These are phyloP conservation scores for Chelonus insularis DNA, from an alignment of 1,140 invertebrate genomes.

Conservation along the genomic window DNA sequence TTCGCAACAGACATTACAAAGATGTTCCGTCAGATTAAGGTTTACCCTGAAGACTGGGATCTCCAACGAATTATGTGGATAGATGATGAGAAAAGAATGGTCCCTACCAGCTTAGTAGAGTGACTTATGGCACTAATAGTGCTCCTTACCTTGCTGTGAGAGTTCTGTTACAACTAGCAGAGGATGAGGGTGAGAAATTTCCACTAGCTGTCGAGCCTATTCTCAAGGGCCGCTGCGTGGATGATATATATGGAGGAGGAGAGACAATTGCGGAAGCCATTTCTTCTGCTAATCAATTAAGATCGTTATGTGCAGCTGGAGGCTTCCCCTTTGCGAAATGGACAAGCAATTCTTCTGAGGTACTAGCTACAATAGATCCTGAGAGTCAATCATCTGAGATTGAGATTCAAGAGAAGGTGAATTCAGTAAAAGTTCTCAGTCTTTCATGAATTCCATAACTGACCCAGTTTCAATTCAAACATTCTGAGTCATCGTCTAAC, in stretches of 20 bases:
- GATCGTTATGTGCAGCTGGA: too few relatives aligned
- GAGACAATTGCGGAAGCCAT: slow-evolving; percentile 28
- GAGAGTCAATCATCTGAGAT: too few relatives aligned
- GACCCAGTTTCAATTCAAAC: slow-evolving; percentile 19
- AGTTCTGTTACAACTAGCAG: slow-evolving; percentile 36
- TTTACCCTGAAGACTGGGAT: too few relatives aligned
- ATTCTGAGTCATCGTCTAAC: background rate
- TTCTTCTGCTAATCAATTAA: background rate
- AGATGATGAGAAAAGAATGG: too few relatives aligned
- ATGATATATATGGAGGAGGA: slow-evolving; percentile 38
- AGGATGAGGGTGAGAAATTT: slow-evolving; percentile 34
- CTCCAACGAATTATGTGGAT: too few relatives aligned
- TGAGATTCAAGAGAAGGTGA: too few relatives aligned
- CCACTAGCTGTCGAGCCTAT: slow-evolving; percentile 26
- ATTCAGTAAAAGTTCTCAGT: too few relatives aligned
- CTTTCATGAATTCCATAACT: too few relatives aligned
- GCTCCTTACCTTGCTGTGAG: slow-evolving; percentile 44
- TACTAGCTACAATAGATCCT: too few relatives aligned
- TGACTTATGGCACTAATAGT: too few relatives aligned
- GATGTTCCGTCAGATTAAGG: slow-evolving; percentile 37
- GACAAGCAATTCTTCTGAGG: slow-evolving; percentile 2
- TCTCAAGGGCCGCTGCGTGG: slow-evolving; percentile 37
- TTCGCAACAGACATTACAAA: slow-evolving; percentile 25
- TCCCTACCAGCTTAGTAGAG: too few relatives aligned
- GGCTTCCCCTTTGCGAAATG: slow-evolving; percentile 21